Evolutionary conservation across 2,888 invertebrate species (phyloP), one percentile per base, ranked within the genome.

Genomic region (Arctia plantaginis): DNA sequence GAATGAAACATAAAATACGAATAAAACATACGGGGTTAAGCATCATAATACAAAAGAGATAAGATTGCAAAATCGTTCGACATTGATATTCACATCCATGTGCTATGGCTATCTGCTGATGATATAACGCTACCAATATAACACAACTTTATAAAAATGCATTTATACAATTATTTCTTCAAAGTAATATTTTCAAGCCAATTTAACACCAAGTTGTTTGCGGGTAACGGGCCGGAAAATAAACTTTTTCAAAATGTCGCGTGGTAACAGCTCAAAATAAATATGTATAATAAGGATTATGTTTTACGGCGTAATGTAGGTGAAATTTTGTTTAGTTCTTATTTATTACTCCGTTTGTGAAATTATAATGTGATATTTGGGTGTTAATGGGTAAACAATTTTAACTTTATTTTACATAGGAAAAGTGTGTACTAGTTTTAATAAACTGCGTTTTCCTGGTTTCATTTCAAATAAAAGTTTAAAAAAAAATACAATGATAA

Each of bases 11-110:
- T 69, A 51, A 70, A 76, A 73, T 51, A 66, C 59, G 71, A 79
- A 78, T 82, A 75, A 79, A 73, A 72, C 64, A 71, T 76, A 77
- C 74, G 59, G 74, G n/a, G 66, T 71, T 77, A 83, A 83, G 81
- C 83, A 73, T 87, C 83, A 86, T 84, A 84, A 86, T 82, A 86
- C 78, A 75, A 78, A 75, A 77, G 93, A 79, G 93, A 94, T 94
- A 91, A 94, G 93, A 94, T 93, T 91, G 86, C 80, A 84, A 87
- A 91, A 91, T 93, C 91, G 88, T 90, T 90, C 89, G 93, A 93
- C 88, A 90, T 85, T 87, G 90, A 89, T 90, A 87, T 86, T 82
- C 73, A 72, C 64, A 82, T 76, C 78, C 78, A 82, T 81, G 79
- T 79, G 85, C 71, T 76, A 51, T n/a, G 67, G 51, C 66, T 77